phyloP scores from a whole-genome alignment of 2,888 invertebrate genomes.

The Pseudolycoriella hygida region DNA sequence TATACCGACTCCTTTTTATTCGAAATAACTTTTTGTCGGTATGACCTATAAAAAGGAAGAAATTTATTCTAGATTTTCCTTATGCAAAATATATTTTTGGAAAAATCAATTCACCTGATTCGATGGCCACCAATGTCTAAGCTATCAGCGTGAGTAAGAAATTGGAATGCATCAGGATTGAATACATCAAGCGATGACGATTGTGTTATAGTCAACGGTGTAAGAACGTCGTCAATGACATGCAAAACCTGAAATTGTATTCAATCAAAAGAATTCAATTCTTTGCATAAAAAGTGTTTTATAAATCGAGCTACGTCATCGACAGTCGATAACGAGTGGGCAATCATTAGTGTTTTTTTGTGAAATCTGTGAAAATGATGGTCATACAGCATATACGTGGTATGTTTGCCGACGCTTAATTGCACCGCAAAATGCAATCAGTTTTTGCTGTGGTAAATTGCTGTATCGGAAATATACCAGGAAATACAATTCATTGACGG shows the following conservation, averaged over 20 bases:
- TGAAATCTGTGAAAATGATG: too few species aligned
- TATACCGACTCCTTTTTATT: slow-evolving; percentile 58
- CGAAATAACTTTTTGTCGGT: slow-evolving; percentile 55
- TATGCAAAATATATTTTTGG: background rate
- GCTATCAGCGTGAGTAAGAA: slow-evolving; percentile 58
- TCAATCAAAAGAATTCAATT: too few species aligned
- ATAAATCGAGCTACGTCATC: too few species aligned
- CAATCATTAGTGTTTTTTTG: too few species aligned
- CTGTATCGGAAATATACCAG: too few species aligned
- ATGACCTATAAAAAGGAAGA: slow-evolving; percentile 36
- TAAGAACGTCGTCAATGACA: slow-evolving; percentile 72
- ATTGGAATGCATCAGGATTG: slow-evolving; percentile 68
- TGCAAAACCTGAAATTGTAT: slow-evolving; percentile 49
- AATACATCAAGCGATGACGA: slow-evolving; percentile 43
- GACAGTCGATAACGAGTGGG: too few species aligned
- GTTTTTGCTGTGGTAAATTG: too few species aligned
- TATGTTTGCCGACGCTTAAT: too few species aligned
- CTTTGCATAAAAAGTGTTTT: too few species aligned
- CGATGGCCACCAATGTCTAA: slow-evolving; percentile 54
- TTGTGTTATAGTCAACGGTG: slow-evolving; percentile 50
- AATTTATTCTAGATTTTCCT: background rate
- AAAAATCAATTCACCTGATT: slow-evolving; percentile 36
- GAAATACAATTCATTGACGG: too few species aligned
- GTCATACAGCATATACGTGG: too few species aligned
- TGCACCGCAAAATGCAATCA: too few species aligned